Conservation (phyloP, 2,888 invertebrate species). For the Griposia aprilina region DNA sequence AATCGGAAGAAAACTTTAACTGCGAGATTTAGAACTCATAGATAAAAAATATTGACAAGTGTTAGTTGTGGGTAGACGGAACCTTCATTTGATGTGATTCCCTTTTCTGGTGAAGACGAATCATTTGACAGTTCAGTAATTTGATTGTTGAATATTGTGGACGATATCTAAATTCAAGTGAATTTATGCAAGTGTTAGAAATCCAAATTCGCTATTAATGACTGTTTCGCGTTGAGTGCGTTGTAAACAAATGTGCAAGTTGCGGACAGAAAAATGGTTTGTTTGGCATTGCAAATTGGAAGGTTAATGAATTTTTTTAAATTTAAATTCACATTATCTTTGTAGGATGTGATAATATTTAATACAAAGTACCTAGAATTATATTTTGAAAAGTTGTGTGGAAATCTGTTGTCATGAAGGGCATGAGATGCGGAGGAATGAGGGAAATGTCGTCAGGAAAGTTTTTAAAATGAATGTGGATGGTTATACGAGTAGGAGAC, state of each 20-base stretch:
- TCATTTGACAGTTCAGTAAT: neutral
- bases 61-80: constrained; percentile 19
- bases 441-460: too few species aligned
- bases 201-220: neutral
- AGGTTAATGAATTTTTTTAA: neutral
- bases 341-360: neutral
- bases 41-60: neutral
- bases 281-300: neutral
- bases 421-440: too few species aligned
- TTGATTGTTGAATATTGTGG: neutral
- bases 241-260: neutral
- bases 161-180: neutral
- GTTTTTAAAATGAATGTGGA: too few species aligned
- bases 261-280: neutral
- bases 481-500: too few species aligned
- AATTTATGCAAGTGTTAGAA: neutral
- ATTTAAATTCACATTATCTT: neutral
- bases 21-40: constrained; percentile 69
- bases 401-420: neutral
- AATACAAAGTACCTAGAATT: neutral
- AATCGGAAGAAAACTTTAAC: constrained; percentile 65
- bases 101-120: neutral
- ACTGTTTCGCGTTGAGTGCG: neutral
- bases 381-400: neutral
- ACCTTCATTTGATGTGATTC: neutral